Evolutionary conservation across 2,797 vertebrate genomes (phyloP), one percentile per base, ranked within the genome.

Genomic region (Graptemys geographica): DNA sequence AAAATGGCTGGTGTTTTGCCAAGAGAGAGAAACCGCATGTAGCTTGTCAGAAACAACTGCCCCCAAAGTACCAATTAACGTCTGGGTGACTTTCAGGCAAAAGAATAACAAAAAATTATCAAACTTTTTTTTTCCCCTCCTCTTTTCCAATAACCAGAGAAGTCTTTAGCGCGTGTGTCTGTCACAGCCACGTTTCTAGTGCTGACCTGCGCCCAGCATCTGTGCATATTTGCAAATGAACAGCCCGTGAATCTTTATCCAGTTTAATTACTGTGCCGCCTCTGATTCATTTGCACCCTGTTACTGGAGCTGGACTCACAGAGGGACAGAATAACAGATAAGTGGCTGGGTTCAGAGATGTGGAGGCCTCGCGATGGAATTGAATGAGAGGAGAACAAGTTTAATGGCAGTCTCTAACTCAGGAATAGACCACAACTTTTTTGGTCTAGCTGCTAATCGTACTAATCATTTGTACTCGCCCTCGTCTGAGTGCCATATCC

Each of bases 1-100:
- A 86, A 91, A 95, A 86, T 84, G 93, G 41, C 92, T 94, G 88
- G 33, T 96, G 52, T 91, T 92, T 91, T 90, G 81, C 81, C 69
- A 95, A 93, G 86, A 80, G 8, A 33, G 53, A 74, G 8, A 69
- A 83, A 31, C 83, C 5, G 5, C 16, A 4, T 47, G 27, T 82
- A 84, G 88, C 79, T 94, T 87, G 95, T 93, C 88, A 86, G 88
- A 93, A 96, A 80, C 76, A 88, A 57, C n/a, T 55, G 49, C 72
- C 81, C 89, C 87, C 57, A 56, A 94, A 92, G 72, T 11, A 92
- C 65, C 65, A 79, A 79, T 79, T 87, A 90, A 49, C 12, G 18
- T 8, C 79, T 78, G 51, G 88, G 88, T 93, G 65, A 87, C 3
- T 2, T 56, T 69, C 69, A 88, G 56, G 89, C 52, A 83, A 83